phyloP scores from a whole-genome alignment of 1,140 invertebrate genomes.

The Drosophila repletoides region DNA sequence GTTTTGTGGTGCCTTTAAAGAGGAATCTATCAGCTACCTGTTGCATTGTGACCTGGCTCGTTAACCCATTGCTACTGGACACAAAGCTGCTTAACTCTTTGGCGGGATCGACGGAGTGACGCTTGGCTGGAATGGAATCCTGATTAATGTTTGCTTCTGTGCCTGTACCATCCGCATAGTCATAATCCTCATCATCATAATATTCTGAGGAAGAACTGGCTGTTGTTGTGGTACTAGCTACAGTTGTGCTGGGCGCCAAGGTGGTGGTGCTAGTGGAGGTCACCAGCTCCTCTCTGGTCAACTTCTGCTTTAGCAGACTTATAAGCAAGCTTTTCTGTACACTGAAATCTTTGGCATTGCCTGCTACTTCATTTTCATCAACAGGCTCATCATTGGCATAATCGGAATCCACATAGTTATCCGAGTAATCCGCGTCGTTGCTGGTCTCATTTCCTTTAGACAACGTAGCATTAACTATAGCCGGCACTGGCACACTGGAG shows the following conservation, averaged over 20 bases:
- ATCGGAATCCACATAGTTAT: conserved; percentile 41
- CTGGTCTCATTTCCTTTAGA: background rate
- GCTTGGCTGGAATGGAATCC: conserved; percentile 22
- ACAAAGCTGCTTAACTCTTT: conserved; percentile 33
- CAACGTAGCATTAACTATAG: conserved; percentile 14
- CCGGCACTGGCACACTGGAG: conserved; percentile 27
- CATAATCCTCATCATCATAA: conserved; percentile 60
- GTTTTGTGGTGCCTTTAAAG: conserved; percentile 25
- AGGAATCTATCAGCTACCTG: conserved; percentile 12
- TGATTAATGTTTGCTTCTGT: conserved; percentile 56
- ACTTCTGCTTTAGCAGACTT: conserved; percentile 30
- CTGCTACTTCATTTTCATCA: conserved; percentile 15
- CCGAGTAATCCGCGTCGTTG: conserved; percentile 34
- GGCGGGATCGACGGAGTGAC: conserved; percentile 20
- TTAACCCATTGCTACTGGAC: conserved; percentile 46
- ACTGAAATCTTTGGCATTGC: conserved; percentile 1
- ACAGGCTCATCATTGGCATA: conserved; percentile 55
- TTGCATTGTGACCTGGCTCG: conserved; percentile 47
- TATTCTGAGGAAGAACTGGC: conserved; percentile 26
- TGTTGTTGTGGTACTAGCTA: conserved; percentile 1
- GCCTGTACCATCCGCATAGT: conserved; percentile 18
- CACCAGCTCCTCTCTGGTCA: conserved; percentile 3
- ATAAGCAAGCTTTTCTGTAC: conserved; percentile 23
- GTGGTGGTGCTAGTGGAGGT: conserved; percentile 2
- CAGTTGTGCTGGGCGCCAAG: background rate